Conservation (phyloP, 2,888 invertebrate species). For the Empis livida region DNA sequence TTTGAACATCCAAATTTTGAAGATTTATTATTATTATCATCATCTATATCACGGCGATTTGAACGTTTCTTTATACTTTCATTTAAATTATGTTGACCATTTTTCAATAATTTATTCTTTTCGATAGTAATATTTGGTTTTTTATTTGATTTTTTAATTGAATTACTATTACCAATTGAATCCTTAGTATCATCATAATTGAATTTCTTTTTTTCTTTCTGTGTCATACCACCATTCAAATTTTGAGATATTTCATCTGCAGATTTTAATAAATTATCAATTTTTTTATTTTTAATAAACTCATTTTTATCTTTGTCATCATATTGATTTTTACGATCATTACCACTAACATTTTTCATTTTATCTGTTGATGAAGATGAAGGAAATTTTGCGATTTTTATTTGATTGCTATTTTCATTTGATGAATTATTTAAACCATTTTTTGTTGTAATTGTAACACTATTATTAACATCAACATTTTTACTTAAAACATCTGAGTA, state of each 20-base stretch:
- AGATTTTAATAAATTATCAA: background rate
- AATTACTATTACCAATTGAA: background rate
- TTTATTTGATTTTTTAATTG: background rate
- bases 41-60: constrained; percentile 8
- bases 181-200: background rate
- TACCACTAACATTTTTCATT: background rate
- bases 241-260: background rate
- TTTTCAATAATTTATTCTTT: background rate
- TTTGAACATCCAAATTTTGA: constrained; percentile 3
- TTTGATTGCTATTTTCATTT: background rate
- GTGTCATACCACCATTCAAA: background rate
- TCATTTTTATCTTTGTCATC: constrained; percentile 7
- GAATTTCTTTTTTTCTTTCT: background rate
- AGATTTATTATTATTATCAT: constrained; percentile 4
- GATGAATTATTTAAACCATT: background rate
- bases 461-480: constrained; percentile 16
- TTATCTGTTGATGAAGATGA: background rate
- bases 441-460: background rate
- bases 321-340: background rate
- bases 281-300: constrained; percentile 1
- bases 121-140: background rate
- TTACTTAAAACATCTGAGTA: constrained; percentile 76
- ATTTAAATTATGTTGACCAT: too few species aligned
- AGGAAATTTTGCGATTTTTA: background rate
- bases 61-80: too few species aligned